A percentile compares a stretch with the other conserved stretches of the same genome.
Evolutionary conservation across 2,797 vertebrate genomes (phyloP).

Genomic region (Kryptolebias ocellatus): DNA sequence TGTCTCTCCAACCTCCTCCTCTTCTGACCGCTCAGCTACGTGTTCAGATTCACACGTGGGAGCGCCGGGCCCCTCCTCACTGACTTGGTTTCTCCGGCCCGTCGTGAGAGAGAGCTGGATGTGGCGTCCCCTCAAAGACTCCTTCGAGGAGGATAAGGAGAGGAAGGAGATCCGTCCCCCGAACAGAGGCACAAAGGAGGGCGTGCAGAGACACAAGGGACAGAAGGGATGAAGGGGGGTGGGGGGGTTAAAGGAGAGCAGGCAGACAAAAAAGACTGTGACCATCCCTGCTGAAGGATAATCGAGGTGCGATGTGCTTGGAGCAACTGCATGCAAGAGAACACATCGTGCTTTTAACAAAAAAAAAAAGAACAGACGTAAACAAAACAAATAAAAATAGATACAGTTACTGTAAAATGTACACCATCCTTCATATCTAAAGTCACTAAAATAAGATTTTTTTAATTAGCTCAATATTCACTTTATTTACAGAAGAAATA

Average conservation of each 20-base stretch:
- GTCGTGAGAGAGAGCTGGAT: conserved; percentile 47
- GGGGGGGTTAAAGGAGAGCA: conserved; percentile 38
- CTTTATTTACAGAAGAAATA: no score
- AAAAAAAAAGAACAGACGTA: background rate
- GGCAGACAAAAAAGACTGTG: conserved; percentile 23
- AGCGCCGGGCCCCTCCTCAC: conserved; percentile 42
- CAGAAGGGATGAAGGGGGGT: conserved; percentile 48
- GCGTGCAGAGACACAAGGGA: conserved; percentile 62
- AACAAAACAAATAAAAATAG: background rate
- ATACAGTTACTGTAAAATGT: background rate
- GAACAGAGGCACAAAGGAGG: conserved; percentile 49
- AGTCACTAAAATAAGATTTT: no score
- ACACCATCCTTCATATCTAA: no score
- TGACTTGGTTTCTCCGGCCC: conserved; percentile 54
- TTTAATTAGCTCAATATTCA: no score
- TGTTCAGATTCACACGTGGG: conserved; percentile 32
- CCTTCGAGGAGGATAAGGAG: conserved; percentile 65
- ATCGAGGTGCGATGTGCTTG: background rate
- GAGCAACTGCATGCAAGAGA: conserved; percentile 35
- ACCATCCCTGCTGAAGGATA: background rate
- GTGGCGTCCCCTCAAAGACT: conserved; percentile 73
- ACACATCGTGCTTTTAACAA: background rate
- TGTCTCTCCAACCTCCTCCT: conserved; percentile 25
- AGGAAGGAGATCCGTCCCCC: conserved; percentile 44
- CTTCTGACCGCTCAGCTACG: conserved; percentile 21